Evolutionary conservation across 2,113 vertebrate genomes (phyloP).

Genomic region (Syrmaticus mikado): DNA sequence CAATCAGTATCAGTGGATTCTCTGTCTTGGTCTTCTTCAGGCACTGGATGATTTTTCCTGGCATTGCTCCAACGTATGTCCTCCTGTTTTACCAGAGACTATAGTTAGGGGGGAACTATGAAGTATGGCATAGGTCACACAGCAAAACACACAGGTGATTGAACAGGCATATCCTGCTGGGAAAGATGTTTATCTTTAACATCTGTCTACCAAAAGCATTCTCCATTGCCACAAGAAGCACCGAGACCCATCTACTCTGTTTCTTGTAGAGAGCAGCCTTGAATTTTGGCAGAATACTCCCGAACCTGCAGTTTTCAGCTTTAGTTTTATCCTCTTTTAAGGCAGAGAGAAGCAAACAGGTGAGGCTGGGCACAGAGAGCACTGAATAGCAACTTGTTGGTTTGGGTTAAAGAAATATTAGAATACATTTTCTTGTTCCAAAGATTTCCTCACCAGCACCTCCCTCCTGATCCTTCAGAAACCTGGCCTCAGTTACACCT

Average conservation of each 20-base stretch:
- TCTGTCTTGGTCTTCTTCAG: conserved; percentile 98
- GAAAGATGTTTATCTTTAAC: not conserved
- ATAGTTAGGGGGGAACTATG: not conserved
- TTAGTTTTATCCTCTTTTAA: not conserved
- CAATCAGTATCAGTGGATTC: conserved; percentile 94
- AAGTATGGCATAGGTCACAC: not conserved
- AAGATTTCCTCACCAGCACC: not conserved
- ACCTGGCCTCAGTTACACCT: not conserved
- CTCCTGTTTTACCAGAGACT: conserved; percentile 80
- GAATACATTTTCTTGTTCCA: not conserved
- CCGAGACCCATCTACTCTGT: not conserved
- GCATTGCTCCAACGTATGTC: conserved; percentile 98
- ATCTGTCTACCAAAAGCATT: not conserved
- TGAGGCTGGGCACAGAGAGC: not conserved
- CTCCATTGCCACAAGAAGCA: not conserved
- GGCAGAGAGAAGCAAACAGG: not conserved
- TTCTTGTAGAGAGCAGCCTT: not conserved
- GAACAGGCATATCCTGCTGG: not conserved
- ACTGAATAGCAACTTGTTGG: not conserved
- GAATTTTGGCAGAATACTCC: not conserved
- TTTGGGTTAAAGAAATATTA: not conserved
- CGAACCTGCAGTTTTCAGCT: not conserved
- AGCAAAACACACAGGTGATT: not conserved
- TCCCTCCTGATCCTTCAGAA: not conserved
- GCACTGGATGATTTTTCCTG: conserved; percentile 98